phyloP scores from a whole-genome alignment of 2,113 vertebrate genomes.

The Oreamnos americanus region DNA sequence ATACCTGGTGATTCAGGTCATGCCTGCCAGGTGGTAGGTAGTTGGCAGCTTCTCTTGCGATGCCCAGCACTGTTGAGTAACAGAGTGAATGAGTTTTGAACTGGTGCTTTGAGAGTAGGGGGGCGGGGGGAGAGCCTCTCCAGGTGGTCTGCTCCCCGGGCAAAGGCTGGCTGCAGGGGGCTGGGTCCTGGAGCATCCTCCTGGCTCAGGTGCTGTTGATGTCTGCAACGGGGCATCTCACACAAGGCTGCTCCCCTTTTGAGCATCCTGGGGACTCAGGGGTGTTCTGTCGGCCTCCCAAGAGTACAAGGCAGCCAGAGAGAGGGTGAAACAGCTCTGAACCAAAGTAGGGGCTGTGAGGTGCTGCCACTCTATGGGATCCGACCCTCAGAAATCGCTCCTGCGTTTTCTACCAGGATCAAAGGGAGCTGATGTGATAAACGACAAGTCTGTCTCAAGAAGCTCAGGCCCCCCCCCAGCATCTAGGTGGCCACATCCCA shows the following conservation, averaged over 20 bases:
- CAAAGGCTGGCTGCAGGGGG: not conserved
- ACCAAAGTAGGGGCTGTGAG: not conserved
- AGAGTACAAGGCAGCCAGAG: not conserved
- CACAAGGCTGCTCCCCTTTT: not conserved
- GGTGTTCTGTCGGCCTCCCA: not conserved
- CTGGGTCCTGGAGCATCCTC: fast-evolving
- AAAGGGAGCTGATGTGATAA: not conserved
- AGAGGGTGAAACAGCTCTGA: not conserved
- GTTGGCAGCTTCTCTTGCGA: fast-evolving
- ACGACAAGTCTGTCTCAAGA: not conserved
- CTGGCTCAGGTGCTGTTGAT: fast-evolving
- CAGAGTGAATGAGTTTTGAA: not conserved
- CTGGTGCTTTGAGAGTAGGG: not conserved
- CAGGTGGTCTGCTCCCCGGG: not conserved
- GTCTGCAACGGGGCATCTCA: fast-evolving
- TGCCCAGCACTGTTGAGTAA: fast-evolving
- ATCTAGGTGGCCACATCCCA: not conserved
- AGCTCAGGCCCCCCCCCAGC: fast-evolving
- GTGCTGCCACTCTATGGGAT: fast-evolving
- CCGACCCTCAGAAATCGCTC: fast-evolving
- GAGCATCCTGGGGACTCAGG: not conserved
- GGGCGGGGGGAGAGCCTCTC: not conserved
- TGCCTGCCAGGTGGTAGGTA: not conserved
- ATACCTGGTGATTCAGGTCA: fast-evolving
- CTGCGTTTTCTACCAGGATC: not conserved